phyloP scores from a whole-genome alignment of 1,140 invertebrate species.

The Sinonovacula constricta region DNA sequence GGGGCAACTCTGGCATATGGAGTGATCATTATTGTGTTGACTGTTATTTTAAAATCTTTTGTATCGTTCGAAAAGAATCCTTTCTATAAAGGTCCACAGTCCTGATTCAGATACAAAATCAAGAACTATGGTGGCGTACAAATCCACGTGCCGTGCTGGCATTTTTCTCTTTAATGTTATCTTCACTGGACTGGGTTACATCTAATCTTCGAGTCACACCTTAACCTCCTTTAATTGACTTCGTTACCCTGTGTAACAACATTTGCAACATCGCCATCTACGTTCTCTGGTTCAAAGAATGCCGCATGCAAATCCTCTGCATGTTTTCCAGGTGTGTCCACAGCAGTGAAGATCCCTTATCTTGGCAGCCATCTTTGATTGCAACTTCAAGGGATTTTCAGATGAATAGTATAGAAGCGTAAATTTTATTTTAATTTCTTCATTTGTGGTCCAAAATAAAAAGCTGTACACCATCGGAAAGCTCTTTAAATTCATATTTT shows the following conservation, averaged over 20 bases:
- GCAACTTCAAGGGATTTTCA: no score
- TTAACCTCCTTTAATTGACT: background rate
- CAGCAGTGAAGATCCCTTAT: no score
- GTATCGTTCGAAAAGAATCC: background rate
- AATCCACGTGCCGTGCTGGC: background rate
- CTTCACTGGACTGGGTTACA: background rate
- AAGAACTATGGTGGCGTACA: background rate
- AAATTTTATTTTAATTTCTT: no score
- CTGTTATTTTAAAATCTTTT: background rate
- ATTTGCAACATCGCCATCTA: slow-evolving; percentile 26
- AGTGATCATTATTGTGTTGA: background rate
- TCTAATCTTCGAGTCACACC: background rate
- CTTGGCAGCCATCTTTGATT: no score
- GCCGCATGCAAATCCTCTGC: slow-evolving; percentile 11
- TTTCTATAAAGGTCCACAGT: background rate
- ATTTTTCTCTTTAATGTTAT: background rate
- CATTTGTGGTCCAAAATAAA: no score
- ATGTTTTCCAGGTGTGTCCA: background rate
- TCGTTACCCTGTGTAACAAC: slow-evolving; percentile 3
- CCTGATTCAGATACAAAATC: background rate
- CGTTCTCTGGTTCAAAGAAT: slow-evolving; percentile 39
- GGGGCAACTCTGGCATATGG: no score
- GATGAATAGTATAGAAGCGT: no score
- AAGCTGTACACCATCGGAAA: no score
- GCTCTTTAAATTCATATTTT: no score